These are phyloP conservation scores for Puntigrus tetrazona DNA, from an alignment of 2,113 vertebrate species.

Conservation along the genomic window DNA sequence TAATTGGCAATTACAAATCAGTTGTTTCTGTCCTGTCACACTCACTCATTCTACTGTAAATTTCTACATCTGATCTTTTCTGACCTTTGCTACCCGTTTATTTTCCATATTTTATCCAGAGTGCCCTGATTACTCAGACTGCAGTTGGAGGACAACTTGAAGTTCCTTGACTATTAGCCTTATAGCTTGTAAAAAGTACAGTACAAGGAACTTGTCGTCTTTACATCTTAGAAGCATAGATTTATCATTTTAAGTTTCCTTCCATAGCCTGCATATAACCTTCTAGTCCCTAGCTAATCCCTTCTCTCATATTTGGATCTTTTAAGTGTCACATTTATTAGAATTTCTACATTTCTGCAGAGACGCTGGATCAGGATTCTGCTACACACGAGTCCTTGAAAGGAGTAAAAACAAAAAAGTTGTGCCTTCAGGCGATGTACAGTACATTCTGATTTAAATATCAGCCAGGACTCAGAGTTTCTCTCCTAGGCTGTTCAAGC, in stretches of 20 bases:
- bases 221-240: background rate
- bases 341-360: background rate
- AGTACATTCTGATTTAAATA: background rate
- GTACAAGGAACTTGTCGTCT: background rate
- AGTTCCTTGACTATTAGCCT: background rate
- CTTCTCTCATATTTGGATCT: background rate
- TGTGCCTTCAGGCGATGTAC: background rate
- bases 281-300: background rate
- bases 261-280: background rate
- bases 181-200: background rate
- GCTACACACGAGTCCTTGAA: background rate
- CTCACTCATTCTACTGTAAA: background rate
- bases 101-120: background rate
- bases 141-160: too few species aligned
- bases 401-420: background rate
- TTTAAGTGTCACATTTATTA: background rate
- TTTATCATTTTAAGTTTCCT: background rate
- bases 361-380: background rate
- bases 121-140: background rate
- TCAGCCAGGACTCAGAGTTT: background rate
- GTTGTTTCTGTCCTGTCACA: background rate
- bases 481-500: background rate
- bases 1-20: background rate
- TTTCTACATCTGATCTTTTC: background rate
- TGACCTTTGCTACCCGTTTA: background rate